Conservation (phyloP, 2,888 invertebrate genomes). For the Gnatocerus cornutus region DNA sequence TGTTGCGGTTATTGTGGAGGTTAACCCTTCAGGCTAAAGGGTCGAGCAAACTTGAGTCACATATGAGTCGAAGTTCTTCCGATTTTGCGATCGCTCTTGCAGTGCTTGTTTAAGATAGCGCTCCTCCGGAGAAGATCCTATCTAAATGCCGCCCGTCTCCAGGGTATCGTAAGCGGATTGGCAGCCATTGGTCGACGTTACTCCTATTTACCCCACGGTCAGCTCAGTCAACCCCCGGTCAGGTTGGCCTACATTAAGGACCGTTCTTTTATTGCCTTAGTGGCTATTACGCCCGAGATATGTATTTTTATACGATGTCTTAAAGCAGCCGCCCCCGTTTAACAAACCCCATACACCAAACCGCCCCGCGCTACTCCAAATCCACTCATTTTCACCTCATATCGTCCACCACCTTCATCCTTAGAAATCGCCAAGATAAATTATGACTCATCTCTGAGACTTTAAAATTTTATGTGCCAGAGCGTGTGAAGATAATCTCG, state of each 20-base stretch:
- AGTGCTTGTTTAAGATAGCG: slow-evolving; percentile 52
- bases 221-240: slow-evolving; percentile 48
- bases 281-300: slow-evolving; percentile 47
- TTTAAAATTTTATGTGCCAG: slow-evolving; percentile 17
- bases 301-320: slow-evolving; percentile 49
- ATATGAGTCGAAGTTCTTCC: slow-evolving; percentile 28
- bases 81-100: slow-evolving; percentile 42
- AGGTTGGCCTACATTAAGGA: slow-evolving; percentile 47
- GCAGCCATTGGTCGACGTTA: slow-evolving; percentile 50
- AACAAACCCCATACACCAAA: slow-evolving; percentile 27
- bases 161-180: slow-evolving; percentile 54
- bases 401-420: slow-evolving; percentile 4
- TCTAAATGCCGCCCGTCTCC: slow-evolving; percentile 52
- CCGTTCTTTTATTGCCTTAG: slow-evolving; percentile 51
- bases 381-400: slow-evolving; percentile 24
- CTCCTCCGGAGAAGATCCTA: slow-evolving; percentile 51
- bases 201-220: slow-evolving; percentile 50
- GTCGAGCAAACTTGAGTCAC: slow-evolving; percentile 34
- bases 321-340: slow-evolving; percentile 42
- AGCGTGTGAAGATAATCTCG: slow-evolving; percentile 5
- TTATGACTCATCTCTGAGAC: background rate
- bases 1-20: slow-evolving; percentile 33
- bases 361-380: background rate
- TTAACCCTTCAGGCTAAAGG: slow-evolving; percentile 16
- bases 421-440: slow-evolving; percentile 8